Evolutionary conservation across 23 tunicate genomes (phyloP), one percentile per base, ranked within the genome.

Genomic region (Aplidium turbinatum): DNA sequence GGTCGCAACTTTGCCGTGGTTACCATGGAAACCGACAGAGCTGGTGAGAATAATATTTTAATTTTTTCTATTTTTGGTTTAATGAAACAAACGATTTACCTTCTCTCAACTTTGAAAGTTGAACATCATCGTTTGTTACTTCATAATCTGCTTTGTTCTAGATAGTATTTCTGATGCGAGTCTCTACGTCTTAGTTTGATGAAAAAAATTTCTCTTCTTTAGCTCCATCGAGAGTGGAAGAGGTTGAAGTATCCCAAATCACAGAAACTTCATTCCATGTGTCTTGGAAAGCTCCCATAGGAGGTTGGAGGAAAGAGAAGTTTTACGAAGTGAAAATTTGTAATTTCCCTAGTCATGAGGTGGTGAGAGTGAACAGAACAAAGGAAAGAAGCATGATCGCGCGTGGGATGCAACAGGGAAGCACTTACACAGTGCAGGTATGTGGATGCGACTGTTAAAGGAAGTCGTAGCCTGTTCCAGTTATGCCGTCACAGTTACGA

Each of bases 21-120:
- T 47, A 65, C 78, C 62, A 54, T 81, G n/a, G 61, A 58, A 48
- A 81, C 87, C 7, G 60, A 63, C 51, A 58, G 72, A 72, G 64
- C 87, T 46, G 46, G 87, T 81, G 47, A 72, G 70, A 24, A 2
- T 6, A 27, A 60, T 29, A 7, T 42, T 57, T 60, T 5, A 42
- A 42, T 42, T 42, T 42, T 42, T 42, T 42, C 11, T 42, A 9
- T 42, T 42, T 42, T 42, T 42, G 11, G 50, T 42, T 42, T 42
- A 42, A 42, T 9, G 50, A 42, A 42, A 9, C 13, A 42, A 42
- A 9, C 16, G 50, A 42, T 42, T 16, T 42, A 11, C 13, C 13
- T 42, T 42, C 16, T 42, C 13, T 42, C 16, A 9, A 9, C 13
- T 16, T 9, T 42, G 11, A 42, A 42, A 42, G 13, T 42, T 42